Evolutionary conservation across 2,888 invertebrate species (phyloP).

Genomic region (Drosophila yooni): DNA sequence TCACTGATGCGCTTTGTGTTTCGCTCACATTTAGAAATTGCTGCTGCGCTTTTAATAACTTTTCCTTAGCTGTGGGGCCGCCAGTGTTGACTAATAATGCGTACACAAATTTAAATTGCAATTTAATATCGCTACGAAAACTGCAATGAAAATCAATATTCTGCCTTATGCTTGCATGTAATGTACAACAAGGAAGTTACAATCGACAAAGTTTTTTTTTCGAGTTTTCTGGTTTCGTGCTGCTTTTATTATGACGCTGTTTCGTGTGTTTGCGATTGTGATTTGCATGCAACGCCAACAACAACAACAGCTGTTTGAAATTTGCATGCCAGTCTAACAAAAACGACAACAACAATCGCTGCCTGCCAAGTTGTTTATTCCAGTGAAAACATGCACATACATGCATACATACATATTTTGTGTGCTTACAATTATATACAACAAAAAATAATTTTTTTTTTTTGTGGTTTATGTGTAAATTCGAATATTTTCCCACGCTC

Average conservation of each 20-base stretch:
- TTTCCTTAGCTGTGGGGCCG: conserved; percentile 4
- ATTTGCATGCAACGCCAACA: conserved; percentile 52
- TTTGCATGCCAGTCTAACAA: conserved; percentile 50
- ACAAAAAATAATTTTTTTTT: conserved; percentile 12
- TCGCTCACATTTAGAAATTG: not conserved
- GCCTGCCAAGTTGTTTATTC: conserved; percentile 26
- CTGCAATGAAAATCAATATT: conserved; percentile 44
- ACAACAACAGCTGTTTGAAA: conserved; percentile 24
- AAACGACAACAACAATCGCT: conserved; percentile 37
- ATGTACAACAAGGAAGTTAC: conserved; percentile 14
- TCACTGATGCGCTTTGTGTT: not conserved
- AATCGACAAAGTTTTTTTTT: conserved; percentile 17
- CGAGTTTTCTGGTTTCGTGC: conserved; percentile 25
- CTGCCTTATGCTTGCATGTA: conserved; percentile 4
- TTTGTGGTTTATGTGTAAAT: conserved; percentile 4
- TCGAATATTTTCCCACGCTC: conserved; percentile 39
- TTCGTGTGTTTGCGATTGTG: conserved; percentile 44
- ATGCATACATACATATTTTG: not conserved
- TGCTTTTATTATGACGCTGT: conserved; percentile 40
- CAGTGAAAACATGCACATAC: conserved; percentile 22
- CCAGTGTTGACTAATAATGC: conserved; percentile 53
- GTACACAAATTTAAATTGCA: conserved; percentile 35
- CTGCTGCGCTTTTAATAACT: conserved; percentile 29
- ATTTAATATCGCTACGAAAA: conserved; percentile 35
- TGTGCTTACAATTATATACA: conserved; percentile 12